These are phyloP conservation scores for Epistrophe eligans DNA, from an alignment of 2,888 invertebrate genomes.

Conservation along the genomic window DNA sequence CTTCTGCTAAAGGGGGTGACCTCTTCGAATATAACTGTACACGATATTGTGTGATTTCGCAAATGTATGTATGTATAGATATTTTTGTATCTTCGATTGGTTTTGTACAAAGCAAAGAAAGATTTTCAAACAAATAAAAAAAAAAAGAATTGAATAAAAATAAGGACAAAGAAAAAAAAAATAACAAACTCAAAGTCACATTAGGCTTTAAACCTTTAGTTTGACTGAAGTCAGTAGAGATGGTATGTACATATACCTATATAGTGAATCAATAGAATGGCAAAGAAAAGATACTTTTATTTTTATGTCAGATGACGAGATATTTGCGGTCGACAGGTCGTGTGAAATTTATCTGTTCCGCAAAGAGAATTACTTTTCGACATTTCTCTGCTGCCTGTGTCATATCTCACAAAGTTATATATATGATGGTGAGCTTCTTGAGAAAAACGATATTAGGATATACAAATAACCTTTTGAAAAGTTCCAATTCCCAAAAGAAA, in stretches of 20 bases:
- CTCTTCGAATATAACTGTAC: conserved; percentile 35
- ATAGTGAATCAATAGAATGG: conserved; percentile 6
- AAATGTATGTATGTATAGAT: background rate
- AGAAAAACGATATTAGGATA: no score
- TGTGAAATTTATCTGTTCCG: conserved; percentile 65
- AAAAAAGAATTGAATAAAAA: conserved; percentile 27
- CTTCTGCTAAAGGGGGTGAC: conserved; percentile 15
- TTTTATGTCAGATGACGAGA: conserved; percentile 58
- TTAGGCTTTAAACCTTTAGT: conserved; percentile 54
- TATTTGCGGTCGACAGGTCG: conserved; percentile 75
- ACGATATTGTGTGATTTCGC: conserved; percentile 42
- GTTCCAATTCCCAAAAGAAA: conserved; percentile 10
- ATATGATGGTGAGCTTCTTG: no score
- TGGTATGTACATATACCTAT: no score
- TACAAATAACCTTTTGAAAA: background rate
- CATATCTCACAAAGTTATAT: background rate
- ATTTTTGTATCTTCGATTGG: conserved; percentile 70
- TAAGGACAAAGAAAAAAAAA: conserved; percentile 58
- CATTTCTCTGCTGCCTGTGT: conserved; percentile 30
- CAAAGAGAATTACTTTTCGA: conserved; percentile 53
- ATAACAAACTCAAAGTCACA: conserved; percentile 46
- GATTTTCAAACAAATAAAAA: conserved; percentile 38
- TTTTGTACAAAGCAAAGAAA: conserved; percentile 27
- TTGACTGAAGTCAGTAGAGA: conserved; percentile 27
- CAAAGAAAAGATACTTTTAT: conserved; percentile 29